Conservation (phyloP, 2,113 vertebrate species). For the Hippocampus barbouri region DNA sequence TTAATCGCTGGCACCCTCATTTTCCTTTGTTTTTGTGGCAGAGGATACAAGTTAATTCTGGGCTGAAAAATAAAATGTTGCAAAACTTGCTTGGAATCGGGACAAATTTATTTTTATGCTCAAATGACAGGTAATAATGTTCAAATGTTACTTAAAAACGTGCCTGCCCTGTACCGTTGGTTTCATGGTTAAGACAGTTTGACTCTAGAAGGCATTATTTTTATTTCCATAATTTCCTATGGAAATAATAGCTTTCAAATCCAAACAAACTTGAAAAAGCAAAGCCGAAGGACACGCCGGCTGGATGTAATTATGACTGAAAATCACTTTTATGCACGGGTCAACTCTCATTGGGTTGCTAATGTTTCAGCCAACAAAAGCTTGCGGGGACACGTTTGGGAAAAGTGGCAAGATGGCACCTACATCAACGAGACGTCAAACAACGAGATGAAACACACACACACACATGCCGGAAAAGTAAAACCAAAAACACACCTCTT, state of each 20-base stretch:
- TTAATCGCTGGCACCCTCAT: not conserved
- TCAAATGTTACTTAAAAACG: not conserved
- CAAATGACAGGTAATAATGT: not conserved
- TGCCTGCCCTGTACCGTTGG: not conserved
- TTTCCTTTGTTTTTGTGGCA: not conserved
- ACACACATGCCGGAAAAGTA: constrained; percentile 22
- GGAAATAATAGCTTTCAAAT: not conserved
- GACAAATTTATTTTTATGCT: not conserved
- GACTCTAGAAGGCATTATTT: not conserved
- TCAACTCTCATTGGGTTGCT: constrained; percentile 14
- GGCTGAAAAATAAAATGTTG: not conserved
- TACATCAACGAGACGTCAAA: constrained; percentile 16
- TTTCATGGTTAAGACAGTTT: not conserved
- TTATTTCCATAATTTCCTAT: not conserved
- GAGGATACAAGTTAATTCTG: no score
- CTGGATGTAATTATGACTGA: constrained; percentile 7
- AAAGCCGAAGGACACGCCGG: not conserved
- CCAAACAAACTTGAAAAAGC: not conserved
- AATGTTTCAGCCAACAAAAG: constrained; percentile 28
- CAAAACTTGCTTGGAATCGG: not conserved
- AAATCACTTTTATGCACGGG: constrained; percentile 12
- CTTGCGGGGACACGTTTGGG: constrained; percentile 31
- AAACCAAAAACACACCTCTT: constrained; percentile 25
- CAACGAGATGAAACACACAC: constrained; percentile 10
- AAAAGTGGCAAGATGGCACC: constrained; percentile 44